Conservation (phyloP, 2,113 vertebrate species). For the Progne subis region DNA sequence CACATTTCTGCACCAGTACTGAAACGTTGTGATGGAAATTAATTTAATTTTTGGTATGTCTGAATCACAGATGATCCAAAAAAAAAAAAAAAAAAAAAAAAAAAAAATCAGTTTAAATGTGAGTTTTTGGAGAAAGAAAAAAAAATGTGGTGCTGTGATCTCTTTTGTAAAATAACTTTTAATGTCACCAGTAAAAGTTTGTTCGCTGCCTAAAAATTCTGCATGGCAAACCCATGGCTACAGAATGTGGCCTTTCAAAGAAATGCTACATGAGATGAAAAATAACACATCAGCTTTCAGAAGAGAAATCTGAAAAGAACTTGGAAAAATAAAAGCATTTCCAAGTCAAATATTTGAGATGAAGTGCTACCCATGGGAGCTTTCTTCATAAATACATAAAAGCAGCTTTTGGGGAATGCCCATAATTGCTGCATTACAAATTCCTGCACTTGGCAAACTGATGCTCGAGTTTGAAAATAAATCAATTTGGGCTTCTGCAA, state of each 20-base stretch:
- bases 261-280: neutral
- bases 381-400: slow-evolving; percentile 53
- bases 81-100: neutral
- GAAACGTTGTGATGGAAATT: neutral
- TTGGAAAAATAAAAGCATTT: slow-evolving; percentile 36
- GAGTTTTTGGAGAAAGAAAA: neutral
- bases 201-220: neutral
- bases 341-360: slow-evolving; percentile 49
- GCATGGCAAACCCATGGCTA: neutral
- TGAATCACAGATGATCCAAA: neutral
- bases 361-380: slow-evolving; percentile 1
- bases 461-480: slow-evolving; percentile 11
- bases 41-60: neutral
- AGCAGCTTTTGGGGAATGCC: slow-evolving; percentile 50
- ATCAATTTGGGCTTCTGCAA: neutral
- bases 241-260: neutral
- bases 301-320: neutral
- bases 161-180: neutral
- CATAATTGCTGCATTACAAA: slow-evolving; percentile 32
- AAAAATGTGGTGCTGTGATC: neutral
- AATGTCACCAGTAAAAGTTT: neutral
- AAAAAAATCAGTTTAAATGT: neutral
- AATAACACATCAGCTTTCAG: neutral
- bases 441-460: slow-evolving; percentile 13
- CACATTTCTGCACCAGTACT: neutral